Evolutionary conservation across 1,140 invertebrate species (phyloP).

Genomic region (Pseudobourletiella spinata): DNA sequence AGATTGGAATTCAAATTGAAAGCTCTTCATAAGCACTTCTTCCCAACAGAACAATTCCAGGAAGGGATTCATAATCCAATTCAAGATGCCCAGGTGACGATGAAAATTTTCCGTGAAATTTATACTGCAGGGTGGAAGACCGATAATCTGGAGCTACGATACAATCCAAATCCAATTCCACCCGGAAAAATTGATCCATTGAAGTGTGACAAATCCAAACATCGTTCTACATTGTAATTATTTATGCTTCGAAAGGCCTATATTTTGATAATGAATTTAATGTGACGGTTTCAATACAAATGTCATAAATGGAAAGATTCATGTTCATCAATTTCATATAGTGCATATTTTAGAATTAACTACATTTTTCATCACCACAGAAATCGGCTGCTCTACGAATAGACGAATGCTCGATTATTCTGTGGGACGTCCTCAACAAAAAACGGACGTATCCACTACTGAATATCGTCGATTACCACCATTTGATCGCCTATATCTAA

Average conservation of each 20-base stretch:
- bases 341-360: no score
- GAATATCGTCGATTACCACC: no score
- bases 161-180: neutral
- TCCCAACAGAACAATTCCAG: neutral
- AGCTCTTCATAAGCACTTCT: neutral
- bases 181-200: neutral
- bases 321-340: no score
- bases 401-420: no score
- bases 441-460: no score
- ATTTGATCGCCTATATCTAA: no score
- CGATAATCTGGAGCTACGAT: neutral
- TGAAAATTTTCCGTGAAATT: neutral
- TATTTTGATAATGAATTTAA: neutral
- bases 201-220: neutral
- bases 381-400: no score
- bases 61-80: neutral
- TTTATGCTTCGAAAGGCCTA: neutral
- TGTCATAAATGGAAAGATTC: neutral
- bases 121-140: no score
- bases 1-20: neutral
- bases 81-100: neutral
- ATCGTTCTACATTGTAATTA: neutral
- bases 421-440: no score
- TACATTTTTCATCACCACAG: no score
- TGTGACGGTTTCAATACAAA: neutral